A percentile compares a stretch with the other conserved stretches of the same genome.
These are phyloP conservation scores for Oceanites oceanicus DNA, from an alignment of 2,113 vertebrate genomes.

Conservation along the genomic window DNA sequence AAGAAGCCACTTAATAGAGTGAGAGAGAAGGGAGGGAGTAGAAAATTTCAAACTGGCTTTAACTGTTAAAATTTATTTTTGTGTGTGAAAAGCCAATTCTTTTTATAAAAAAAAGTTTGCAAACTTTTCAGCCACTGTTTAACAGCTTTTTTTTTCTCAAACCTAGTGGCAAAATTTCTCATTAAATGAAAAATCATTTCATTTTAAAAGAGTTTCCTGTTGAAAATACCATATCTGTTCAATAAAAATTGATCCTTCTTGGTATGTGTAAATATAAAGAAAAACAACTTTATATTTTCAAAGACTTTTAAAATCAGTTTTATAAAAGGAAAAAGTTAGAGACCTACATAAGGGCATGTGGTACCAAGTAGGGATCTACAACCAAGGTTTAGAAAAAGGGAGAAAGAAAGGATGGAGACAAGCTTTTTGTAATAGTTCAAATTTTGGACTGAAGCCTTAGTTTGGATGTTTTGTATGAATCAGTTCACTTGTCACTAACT, in stretches of 20 bases:
- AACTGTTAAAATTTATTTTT: not conserved
- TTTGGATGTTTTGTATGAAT: constrained; percentile 9
- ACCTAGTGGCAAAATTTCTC: not conserved
- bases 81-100: not conserved
- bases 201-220: not conserved
- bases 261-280: not conserved
- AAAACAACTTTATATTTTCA: not conserved
- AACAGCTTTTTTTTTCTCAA: not conserved
- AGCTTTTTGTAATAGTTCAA: not conserved
- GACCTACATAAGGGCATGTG: not conserved
- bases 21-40: not conserved
- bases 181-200: not conserved
- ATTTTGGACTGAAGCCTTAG: not conserved
- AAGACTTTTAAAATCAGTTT: not conserved
- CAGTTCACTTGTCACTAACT: not conserved
- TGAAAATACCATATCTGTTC: not conserved
- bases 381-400: not conserved
- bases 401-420: not conserved
- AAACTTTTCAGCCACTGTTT: not conserved
- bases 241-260: not conserved
- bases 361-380: not conserved
- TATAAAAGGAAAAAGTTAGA: not conserved
- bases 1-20: not conserved
- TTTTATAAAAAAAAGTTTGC: not conserved
- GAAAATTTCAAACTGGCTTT: not conserved